phyloP scores from a whole-genome alignment of 2,888 invertebrate species.

The Spilosoma lubricipeda region DNA sequence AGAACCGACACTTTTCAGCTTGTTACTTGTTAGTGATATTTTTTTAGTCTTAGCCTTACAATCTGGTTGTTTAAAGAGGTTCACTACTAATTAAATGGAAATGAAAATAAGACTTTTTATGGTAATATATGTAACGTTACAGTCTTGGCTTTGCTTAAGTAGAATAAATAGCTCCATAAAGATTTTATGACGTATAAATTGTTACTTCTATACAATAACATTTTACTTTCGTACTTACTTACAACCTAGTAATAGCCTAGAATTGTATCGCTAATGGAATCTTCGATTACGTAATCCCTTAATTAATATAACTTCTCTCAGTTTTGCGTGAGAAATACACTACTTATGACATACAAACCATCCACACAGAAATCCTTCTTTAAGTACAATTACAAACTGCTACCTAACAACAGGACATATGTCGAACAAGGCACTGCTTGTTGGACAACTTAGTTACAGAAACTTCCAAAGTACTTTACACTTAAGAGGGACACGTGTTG shows the following conservation, averaged over 20 bases:
- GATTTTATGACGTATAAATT: not conserved
- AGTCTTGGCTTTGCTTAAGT: not conserved
- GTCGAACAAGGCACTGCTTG: conserved; percentile 48
- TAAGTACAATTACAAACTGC: conserved; percentile 31
- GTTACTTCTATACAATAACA: not conserved
- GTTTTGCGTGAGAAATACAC: not conserved
- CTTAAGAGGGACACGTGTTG: conserved; percentile 19
- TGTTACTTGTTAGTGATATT: not conserved
- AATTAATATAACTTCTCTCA: not conserved
- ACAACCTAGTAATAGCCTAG: not conserved
- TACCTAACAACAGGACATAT: conserved; percentile 42
- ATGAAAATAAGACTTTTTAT: not conserved
- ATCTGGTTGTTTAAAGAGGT: not conserved
- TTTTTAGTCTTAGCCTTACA: not conserved
- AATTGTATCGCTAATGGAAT: not conserved
- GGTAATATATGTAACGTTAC: not conserved
- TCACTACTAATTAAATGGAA: not conserved
- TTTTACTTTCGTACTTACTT: not conserved
- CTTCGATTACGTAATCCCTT: not conserved
- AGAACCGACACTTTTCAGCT: not conserved
- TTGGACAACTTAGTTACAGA: conserved; percentile 37
- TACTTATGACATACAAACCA: conserved; percentile 1
- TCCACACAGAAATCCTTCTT: conserved; percentile 24
- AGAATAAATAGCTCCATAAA: not conserved
- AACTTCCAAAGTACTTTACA: conserved; percentile 48